Conservation (phyloP, 2,888 invertebrate species). For the Plutella xylostella region DNA sequence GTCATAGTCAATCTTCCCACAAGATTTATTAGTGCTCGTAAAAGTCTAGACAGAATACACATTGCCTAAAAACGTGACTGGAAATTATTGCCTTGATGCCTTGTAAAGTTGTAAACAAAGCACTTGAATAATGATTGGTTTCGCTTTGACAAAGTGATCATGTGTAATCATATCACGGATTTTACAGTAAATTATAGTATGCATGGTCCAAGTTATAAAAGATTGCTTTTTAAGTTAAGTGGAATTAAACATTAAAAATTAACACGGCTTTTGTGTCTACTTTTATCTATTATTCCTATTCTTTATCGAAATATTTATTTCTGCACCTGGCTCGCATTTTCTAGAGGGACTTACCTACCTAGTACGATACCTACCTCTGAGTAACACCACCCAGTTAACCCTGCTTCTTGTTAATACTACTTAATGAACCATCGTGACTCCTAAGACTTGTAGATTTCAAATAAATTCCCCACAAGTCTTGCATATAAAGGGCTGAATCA, state of each 20-base stretch:
- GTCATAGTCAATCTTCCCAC: conserved; percentile 7
- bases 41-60: conserved; percentile 20
- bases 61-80: conserved; percentile 3
- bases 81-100: not conserved
- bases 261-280: too few species aligned
- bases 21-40: conserved; percentile 23
- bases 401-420: too few species aligned
- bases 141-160: not conserved
- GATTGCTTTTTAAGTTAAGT: too few species aligned
- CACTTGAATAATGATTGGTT: not conserved
- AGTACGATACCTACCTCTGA: too few species aligned
- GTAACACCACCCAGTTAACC: too few species aligned
- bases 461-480: conserved; percentile 42
- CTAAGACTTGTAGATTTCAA: too few species aligned
- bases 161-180: not conserved
- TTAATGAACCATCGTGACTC: too few species aligned
- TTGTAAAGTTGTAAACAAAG: not conserved
- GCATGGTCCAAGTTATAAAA: not conserved
- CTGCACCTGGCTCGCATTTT: not conserved
- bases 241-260: too few species aligned
- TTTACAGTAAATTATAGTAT: not conserved
- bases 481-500: conserved; percentile 54
- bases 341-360: not conserved
- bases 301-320: not conserved
- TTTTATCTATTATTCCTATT: too few species aligned